Evolutionary conservation across 2,888 invertebrate species (phyloP).

Genomic region (Hemicrepidius hirtus): DNA sequence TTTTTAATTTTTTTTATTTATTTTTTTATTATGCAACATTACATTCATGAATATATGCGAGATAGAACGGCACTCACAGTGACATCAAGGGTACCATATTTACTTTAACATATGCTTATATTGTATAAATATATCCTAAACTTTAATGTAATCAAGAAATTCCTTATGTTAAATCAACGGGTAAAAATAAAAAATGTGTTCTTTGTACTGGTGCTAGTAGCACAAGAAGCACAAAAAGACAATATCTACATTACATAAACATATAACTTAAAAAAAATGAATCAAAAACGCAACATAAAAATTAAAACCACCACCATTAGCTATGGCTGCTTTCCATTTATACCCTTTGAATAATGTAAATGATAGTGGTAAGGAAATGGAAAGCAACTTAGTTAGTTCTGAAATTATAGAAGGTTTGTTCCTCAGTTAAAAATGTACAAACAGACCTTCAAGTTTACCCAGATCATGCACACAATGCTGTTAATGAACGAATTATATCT

Average conservation of each 20-base stretch:
- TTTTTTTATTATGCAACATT: constrained; percentile 28
- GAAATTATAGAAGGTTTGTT: constrained; percentile 12
- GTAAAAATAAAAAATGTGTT: not conserved
- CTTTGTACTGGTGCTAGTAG: too few relatives aligned
- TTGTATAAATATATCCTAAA: not conserved
- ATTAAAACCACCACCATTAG: constrained; percentile 23
- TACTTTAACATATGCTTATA: constrained; percentile 11
- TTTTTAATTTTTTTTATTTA: constrained; percentile 4
- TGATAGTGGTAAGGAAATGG: constrained; percentile 14
- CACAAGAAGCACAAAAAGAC: not conserved
- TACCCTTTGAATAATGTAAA: not conserved
- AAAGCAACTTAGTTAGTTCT: constrained; percentile 24
- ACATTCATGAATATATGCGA: constrained; percentile 29
- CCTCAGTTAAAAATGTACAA: not conserved
- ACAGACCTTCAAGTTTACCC: constrained; percentile 32
- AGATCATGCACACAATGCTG: constrained; percentile 39
- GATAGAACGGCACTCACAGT: constrained; percentile 30
- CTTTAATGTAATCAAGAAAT: not conserved
- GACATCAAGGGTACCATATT: constrained; percentile 35
- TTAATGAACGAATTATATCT: constrained; percentile 61
- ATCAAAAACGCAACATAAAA: constrained; percentile 11
- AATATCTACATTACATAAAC: constrained; percentile 9
- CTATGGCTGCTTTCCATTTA: constrained; percentile 18
- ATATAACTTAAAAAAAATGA: not conserved
- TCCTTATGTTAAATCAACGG: not conserved